phyloP scores from a whole-genome alignment of 2,113 vertebrate genomes.

The Heterochromis multidens region DNA sequence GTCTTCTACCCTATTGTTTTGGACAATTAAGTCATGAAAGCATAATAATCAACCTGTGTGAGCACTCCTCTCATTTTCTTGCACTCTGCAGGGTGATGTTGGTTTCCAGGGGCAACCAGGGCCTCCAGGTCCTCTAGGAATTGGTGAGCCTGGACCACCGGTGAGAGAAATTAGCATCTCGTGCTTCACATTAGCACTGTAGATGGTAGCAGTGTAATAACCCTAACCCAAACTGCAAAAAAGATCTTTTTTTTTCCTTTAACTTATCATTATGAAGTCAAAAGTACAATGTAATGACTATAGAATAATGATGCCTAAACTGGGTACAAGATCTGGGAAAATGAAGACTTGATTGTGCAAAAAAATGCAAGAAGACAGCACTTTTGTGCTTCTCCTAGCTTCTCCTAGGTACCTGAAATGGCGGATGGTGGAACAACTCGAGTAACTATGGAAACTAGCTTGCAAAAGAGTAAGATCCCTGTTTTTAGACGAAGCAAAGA shows the following conservation, averaged over 20 bases:
- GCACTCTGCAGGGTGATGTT: conserved; percentile 77
- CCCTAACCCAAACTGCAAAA: no score
- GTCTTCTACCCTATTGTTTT: neutral
- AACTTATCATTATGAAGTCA: no score
- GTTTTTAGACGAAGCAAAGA: neutral
- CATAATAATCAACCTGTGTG: neutral
- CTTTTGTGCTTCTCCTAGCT: neutral
- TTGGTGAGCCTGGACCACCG: conserved; percentile 82
- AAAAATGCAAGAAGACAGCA: neutral
- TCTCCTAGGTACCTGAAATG: neutral
- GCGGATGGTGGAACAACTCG: neutral
- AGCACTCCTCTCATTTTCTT: neutral
- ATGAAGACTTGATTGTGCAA: neutral
- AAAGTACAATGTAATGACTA: neutral
- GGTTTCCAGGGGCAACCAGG: conserved; percentile 82
- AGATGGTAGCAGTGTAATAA: neutral
- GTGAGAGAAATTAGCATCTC: conserved; percentile 63
- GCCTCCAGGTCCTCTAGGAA: conserved; percentile 78
- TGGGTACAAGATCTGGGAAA: neutral
- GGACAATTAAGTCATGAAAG: neutral
- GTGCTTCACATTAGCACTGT: neutral
- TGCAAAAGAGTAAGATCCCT: neutral
- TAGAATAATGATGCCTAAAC: neutral
- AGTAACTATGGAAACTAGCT: neutral
- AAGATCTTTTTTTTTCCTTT: no score